Conservation (phyloP, 1,140 invertebrate species). For the Bombyx mori region ASM3026992v2 NC_085112.1:5895501-5896000, state of each 20-base stretch:
- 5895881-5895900: slow-evolving; percentile 72
- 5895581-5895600: too few species aligned
- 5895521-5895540: too few species aligned
- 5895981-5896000: not conserved
- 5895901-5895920: slow-evolving; percentile 73
- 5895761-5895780: slow-evolving; percentile 36
- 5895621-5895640: too few species aligned
- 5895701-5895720: too few species aligned
- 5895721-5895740: too few species aligned
- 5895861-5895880: slow-evolving; percentile 32
- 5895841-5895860: slow-evolving; percentile 48
- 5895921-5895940: slow-evolving; percentile 70
- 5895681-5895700: too few species aligned
- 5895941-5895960: slow-evolving; percentile 73
- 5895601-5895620: too few species aligned
- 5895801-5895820: slow-evolving; percentile 56
- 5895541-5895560: too few species aligned
- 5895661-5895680: too few species aligned
- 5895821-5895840: slow-evolving; percentile 66
- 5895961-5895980: slow-evolving; percentile 67
- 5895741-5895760: slow-evolving; percentile 5
- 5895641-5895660: too few species aligned
- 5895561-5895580: too few species aligned
- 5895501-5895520: not conserved
- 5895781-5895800: slow-evolving; percentile 69